phyloP scores from a whole-genome alignment of 2,113 vertebrate genomes.

The Sphaerodactylus townsendi region DNA sequence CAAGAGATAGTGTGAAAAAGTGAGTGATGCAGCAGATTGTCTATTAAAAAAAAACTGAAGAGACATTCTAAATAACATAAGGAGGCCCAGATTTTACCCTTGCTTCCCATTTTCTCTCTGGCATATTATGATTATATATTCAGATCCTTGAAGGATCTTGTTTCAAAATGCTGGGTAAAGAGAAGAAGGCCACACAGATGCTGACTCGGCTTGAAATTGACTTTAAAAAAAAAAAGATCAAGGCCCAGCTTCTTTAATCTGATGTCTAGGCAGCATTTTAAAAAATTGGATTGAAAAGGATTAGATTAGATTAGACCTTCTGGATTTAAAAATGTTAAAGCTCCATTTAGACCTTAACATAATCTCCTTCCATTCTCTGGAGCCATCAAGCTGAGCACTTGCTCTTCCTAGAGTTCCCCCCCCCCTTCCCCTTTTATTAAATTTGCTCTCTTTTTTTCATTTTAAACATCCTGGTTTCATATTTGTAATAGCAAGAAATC shows the following conservation, averaged over 20 bases:
- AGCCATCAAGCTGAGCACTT: constrained; percentile 80
- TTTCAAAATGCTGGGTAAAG: constrained; percentile 36
- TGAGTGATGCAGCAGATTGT: too few relatives aligned
- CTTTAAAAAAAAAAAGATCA: constrained; percentile 83
- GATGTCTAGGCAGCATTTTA: constrained; percentile 92
- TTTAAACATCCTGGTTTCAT: constrained; percentile 71
- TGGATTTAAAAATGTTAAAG: constrained; percentile 96
- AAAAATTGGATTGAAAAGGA: constrained; percentile 99
- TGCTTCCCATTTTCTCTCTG: background rate
- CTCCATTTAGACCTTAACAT: constrained; percentile 91
- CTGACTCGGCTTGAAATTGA: constrained; percentile 82
- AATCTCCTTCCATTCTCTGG: constrained; percentile 90
- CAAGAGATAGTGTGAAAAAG: too few relatives aligned
- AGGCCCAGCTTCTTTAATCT: constrained; percentile 88
- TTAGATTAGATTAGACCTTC: constrained; percentile 97
- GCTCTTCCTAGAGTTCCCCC: constrained; percentile 76
- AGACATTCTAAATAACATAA: background rate
- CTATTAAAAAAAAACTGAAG: background rate
- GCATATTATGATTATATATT: constrained; percentile 19
- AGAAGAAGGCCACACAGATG: constrained; percentile 81
- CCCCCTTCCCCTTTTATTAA: constrained; percentile 74
- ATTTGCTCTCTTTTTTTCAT: constrained; percentile 75
- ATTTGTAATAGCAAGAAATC: constrained; percentile 78
- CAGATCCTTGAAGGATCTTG: constrained; percentile 47
- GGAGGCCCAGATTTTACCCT: background rate